phyloP scores from a whole-genome alignment of 2,888 invertebrate species.

The Calameuta filiformis region DNA sequence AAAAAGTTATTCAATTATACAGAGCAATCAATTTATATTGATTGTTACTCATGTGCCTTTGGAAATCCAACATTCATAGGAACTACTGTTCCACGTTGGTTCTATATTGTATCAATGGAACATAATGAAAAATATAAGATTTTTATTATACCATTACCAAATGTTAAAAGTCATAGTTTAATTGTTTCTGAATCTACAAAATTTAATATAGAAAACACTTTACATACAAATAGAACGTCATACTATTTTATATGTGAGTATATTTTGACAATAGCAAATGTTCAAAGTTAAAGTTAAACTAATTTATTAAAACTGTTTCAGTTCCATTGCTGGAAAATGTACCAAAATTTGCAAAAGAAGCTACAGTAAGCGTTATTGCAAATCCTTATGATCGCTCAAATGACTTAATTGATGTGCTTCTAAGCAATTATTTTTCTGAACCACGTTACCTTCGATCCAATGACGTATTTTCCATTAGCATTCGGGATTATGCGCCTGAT shows the following conservation, averaged over 20 bases:
- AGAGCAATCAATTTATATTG: constrained; percentile 32
- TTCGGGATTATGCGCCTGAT: constrained; percentile 67
- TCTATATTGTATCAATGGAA: constrained; percentile 42
- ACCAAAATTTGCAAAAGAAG: constrained; percentile 42
- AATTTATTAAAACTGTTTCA: constrained; percentile 21
- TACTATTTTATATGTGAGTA: constrained; percentile 54
- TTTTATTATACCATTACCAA: constrained; percentile 32
- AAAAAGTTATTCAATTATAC: constrained; percentile 26
- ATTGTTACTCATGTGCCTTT: constrained; percentile 44
- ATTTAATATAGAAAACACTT: constrained; percentile 47
- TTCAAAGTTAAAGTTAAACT: background rate
- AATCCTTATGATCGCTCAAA: constrained; percentile 43
- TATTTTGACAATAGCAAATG: background rate
- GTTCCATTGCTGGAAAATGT: constrained; percentile 35
- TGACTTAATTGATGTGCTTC: constrained; percentile 70
- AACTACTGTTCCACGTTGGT: constrained; percentile 28
- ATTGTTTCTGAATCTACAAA: constrained; percentile 50
- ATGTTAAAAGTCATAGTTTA: constrained; percentile 33
- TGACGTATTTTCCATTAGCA: constrained; percentile 75
- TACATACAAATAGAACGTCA: constrained; percentile 20
- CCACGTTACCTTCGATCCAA: constrained; percentile 74
- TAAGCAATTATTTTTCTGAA: constrained; percentile 76
- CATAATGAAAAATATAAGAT: constrained; percentile 51
- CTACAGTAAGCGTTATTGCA: constrained; percentile 48
- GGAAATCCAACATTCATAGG: constrained; percentile 27